Conservation (phyloP, 2,113 vertebrate genomes). For the Solea senegalensis region DNA sequence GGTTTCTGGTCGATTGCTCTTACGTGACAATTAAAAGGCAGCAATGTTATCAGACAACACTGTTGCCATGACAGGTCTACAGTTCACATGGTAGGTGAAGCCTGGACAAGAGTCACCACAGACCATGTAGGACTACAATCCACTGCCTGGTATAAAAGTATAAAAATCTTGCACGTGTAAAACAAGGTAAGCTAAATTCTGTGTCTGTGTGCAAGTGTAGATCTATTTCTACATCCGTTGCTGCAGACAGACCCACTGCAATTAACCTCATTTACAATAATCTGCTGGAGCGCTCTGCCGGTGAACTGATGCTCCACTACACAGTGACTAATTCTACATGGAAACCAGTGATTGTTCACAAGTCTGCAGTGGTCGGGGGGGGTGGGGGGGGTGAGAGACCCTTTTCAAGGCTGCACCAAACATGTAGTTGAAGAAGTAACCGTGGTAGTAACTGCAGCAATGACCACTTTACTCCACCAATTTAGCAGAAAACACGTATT, state of each 20-base stretch:
- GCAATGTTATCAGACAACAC: not conserved
- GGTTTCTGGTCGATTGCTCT: not conserved
- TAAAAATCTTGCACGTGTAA: constrained; percentile 31
- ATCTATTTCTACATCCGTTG: constrained; percentile 42
- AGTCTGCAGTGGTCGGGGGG: not conserved
- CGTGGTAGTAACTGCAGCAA: too few species aligned
- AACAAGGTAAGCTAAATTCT: constrained; percentile 47
- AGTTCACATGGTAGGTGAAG: constrained; percentile 9
- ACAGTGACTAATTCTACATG: not conserved
- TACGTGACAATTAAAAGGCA: not conserved
- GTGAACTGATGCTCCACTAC: constrained; percentile 24
- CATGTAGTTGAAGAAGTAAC: too few species aligned
- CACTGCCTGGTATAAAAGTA: constrained; percentile 6
- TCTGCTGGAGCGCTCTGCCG: constrained; percentile 41
- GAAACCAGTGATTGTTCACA: not conserved
- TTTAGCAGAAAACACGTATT: too few species aligned
- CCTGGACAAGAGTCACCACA: not conserved
- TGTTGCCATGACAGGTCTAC: not conserved
- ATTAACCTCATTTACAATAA: constrained; percentile 71
- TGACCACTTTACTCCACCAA: too few species aligned
- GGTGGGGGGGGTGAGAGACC: too few species aligned
- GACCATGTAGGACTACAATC: constrained; percentile 19
- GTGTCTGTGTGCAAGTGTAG: constrained; percentile 24
- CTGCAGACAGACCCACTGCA: constrained; percentile 59
- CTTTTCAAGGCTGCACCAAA: too few species aligned